phyloP scores from a whole-genome alignment of 2,797 vertebrate genomes.

The Gymnothorax javanicus region DNA sequence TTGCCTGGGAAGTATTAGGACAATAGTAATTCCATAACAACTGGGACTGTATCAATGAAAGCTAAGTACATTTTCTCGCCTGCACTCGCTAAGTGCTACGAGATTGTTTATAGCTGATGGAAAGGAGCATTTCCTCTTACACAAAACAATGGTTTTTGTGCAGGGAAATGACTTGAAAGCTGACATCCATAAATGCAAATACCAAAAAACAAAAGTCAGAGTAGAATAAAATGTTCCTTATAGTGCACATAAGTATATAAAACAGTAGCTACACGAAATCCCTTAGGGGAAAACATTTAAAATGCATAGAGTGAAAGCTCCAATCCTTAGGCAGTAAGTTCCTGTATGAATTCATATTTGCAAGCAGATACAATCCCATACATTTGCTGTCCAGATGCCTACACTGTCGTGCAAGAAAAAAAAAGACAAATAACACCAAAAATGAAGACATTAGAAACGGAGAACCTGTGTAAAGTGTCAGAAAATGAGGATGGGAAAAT shows the following conservation, averaged over 20 bases:
- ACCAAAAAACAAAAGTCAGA: slow-evolving; percentile 85
- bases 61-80: slow-evolving; percentile 85
- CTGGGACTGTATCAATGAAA: slow-evolving; percentile 86
- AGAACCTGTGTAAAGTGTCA: not conserved
- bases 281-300: not conserved
- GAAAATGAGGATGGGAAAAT: not conserved
- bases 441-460: not conserved
- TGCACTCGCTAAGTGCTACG: slow-evolving; percentile 86
- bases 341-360: not conserved
- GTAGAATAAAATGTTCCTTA: slow-evolving; percentile 87
- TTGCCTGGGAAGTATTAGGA: slow-evolving; percentile 91
- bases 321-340: not conserved
- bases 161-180: slow-evolving; percentile 84
- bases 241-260: slow-evolving; percentile 78
- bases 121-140: slow-evolving; percentile 84
- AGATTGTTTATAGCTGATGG: slow-evolving; percentile 86
- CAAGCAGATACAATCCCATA: not conserved
- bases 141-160: slow-evolving; percentile 84
- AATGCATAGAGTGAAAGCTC: not conserved
- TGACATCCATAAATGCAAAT: slow-evolving; percentile 87
- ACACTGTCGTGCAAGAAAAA: not conserved
- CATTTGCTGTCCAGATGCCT: not conserved
- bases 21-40: slow-evolving; percentile 90
- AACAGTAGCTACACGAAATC: slow-evolving; percentile 82
- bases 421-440: not conserved